Evolutionary conservation across 1,140 invertebrate genomes (phyloP).

Genomic region (Anastrepha obliqua): DNA sequence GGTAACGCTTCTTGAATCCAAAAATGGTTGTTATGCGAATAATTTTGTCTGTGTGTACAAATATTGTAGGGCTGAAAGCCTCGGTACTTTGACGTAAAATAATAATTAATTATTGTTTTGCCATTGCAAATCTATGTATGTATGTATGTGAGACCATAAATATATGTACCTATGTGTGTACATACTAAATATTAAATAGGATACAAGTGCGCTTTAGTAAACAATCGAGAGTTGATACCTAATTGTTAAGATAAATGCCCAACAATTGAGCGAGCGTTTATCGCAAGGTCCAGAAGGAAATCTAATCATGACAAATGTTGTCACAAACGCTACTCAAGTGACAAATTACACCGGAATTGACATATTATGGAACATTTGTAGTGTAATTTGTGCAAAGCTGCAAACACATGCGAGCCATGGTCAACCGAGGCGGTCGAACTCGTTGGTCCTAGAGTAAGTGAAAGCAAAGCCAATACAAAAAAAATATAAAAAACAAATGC

Average conservation of each 20-base stretch:
- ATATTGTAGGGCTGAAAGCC: too few species aligned
- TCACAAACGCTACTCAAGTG: constrained; percentile 61
- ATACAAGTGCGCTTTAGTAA: background rate
- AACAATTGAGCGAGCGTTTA: constrained; percentile 16
- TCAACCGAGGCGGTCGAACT: background rate
- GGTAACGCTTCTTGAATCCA: too few species aligned
- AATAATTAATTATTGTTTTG: too few species aligned
- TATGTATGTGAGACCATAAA: too few species aligned
- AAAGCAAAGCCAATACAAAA: background rate
- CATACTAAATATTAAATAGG: too few species aligned
- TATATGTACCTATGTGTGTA: too few species aligned
- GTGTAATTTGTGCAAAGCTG: constrained; percentile 9
- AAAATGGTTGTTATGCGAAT: too few species aligned
- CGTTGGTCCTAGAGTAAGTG: background rate
- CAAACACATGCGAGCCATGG: constrained; percentile 4
- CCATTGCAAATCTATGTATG: too few species aligned
- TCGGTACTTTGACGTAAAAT: too few species aligned
- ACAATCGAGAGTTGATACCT: constrained; percentile 29
- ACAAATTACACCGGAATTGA: constrained; percentile 70
- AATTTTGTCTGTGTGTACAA: too few species aligned
- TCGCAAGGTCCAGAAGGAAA: constrained; percentile 59
- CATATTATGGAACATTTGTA: constrained; percentile 63
- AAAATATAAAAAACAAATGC: background rate
- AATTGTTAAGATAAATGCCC: constrained; percentile 19
- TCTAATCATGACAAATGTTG: constrained; percentile 69